Base-by-base conservation (phyloP, 2,113 vertebrate genomes). In the Stigmatopora nigra region DNA sequence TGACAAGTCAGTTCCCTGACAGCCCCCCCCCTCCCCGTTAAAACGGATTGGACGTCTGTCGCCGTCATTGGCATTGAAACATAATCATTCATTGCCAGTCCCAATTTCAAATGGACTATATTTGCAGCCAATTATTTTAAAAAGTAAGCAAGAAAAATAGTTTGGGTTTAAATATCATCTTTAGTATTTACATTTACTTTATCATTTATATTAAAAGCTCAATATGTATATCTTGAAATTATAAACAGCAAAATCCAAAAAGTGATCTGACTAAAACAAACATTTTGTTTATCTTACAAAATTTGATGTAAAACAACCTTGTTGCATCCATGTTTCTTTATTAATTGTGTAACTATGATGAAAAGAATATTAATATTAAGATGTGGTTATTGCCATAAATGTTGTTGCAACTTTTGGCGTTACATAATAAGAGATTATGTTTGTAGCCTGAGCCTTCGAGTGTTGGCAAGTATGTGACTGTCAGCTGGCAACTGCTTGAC, bases 381-480 rank as follows among this genome's bases (percentile, higher is more conserved):
- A 53, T 22, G 10, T 53, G 51, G 17, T 22, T 53, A 2, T 10
- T 2, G 19, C 19, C 56, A 58, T 17, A 59, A 4, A 59, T 17
- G n/a, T 44, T 19, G 13, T 41, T 17, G 36, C 57, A 60, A 60
- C 4, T 44, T 41, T 17, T 17, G 36, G 36, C 16, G 12, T 41
- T n/a, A 59, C 19, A 14, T 60, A 60, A 60, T 13, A 60, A 20
- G 36, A 25, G 58, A 60, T 60, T 60, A 60, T 60, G 36, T 60
- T 60, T 9, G 58, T 20, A 19, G 58, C 36, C 58, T 19, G 8
- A 19, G 36, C 11, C 58, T 5, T 60, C 13, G 19, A 60, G 41
- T 60, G 58, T 60, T 60, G 36, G 36, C 58, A 60, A 60, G 58
- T n/a, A n/a, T n/a, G n/a, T 60, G 58, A 60, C 36, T 20, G 53